These are phyloP conservation scores for Ciona savignyi DNA, from an alignment of 23 tunicate genomes.

Conservation along the genomic window DNA sequence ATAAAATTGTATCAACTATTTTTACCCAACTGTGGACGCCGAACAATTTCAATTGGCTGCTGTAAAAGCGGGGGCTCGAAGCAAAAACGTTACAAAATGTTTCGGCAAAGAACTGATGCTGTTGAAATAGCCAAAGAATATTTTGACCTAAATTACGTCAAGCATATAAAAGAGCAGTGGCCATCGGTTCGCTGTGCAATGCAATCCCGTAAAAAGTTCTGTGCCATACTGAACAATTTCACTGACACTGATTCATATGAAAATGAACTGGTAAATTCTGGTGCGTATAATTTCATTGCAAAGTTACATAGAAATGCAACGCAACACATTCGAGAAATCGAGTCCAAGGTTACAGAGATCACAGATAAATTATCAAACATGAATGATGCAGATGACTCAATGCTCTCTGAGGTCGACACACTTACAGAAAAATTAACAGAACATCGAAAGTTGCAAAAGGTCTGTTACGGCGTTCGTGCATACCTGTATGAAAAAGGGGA, in stretches of 20 bases:
- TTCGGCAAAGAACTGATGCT: conserved; percentile 28
- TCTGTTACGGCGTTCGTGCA: conserved; percentile 41
- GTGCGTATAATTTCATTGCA: conserved; percentile 41
- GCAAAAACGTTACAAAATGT: no score
- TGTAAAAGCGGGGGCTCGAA: no score
- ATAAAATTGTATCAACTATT: no score
- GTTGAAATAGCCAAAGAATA: conserved; percentile 73
- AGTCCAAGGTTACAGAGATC: background rate
- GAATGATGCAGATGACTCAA: background rate
- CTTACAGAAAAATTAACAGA: background rate
- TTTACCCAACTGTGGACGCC: no score
- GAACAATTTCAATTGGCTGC: no score
- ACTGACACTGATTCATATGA: conserved; percentile 11
- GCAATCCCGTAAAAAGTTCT: conserved; percentile 78
- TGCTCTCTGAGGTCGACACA: background rate
- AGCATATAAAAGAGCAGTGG: conserved; percentile 45
- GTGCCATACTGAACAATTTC: conserved; percentile 38
- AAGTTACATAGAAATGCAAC: conserved; percentile 21
- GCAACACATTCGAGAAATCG: background rate
- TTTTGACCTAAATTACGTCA: conserved; percentile 54
- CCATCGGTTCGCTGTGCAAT: conserved; percentile 78
- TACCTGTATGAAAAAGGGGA: conserved; percentile 52
- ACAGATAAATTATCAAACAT: background rate
- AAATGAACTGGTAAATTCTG: conserved; percentile 18
- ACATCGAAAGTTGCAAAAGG: background rate